Evolutionary conservation across 2,797 vertebrate species (phyloP).

Genomic region (Enteromius unitaeniatus): DNA sequence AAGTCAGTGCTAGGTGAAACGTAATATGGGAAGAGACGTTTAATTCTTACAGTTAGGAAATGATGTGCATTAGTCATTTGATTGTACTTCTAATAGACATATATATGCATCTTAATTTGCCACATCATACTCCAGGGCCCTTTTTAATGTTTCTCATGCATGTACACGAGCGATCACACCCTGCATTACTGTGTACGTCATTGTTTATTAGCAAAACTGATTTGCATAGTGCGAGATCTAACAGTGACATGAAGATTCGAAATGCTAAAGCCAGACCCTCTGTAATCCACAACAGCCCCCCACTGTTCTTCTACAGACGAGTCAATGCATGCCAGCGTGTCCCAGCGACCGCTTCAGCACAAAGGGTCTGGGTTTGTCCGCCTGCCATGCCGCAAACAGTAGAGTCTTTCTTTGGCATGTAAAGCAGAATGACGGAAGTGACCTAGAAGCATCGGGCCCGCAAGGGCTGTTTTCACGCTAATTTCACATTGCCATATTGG

Average conservation of each 20-base stretch:
- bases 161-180: constrained; percentile 59
- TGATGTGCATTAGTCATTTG: neutral
- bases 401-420: constrained; percentile 67
- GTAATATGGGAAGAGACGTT: neutral
- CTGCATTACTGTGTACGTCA: constrained; percentile 54
- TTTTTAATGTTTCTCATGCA: constrained; percentile 44
- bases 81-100: neutral
- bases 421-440: constrained; percentile 63
- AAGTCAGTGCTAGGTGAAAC: neutral
- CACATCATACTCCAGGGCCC: constrained; percentile 36
- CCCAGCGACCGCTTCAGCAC: constrained; percentile 58
- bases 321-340: constrained; percentile 56
- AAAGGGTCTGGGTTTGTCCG: constrained; percentile 60
- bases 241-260: constrained; percentile 63
- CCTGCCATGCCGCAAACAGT: constrained; percentile 70
- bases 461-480: constrained; percentile 53
- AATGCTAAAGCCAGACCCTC: constrained; percentile 42
- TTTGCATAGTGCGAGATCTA: constrained; percentile 69
- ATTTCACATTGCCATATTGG: constrained; percentile 17
- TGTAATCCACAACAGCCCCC: constrained; percentile 46
- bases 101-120: constrained; percentile 2
- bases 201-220: constrained; percentile 56
- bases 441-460: constrained; percentile 51
- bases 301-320: constrained; percentile 52
- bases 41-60: neutral